Evolutionary conservation across 1,140 invertebrate genomes (phyloP), one percentile per base, ranked within the genome.

Genomic region (Gyrodactylus salaris): DNA sequence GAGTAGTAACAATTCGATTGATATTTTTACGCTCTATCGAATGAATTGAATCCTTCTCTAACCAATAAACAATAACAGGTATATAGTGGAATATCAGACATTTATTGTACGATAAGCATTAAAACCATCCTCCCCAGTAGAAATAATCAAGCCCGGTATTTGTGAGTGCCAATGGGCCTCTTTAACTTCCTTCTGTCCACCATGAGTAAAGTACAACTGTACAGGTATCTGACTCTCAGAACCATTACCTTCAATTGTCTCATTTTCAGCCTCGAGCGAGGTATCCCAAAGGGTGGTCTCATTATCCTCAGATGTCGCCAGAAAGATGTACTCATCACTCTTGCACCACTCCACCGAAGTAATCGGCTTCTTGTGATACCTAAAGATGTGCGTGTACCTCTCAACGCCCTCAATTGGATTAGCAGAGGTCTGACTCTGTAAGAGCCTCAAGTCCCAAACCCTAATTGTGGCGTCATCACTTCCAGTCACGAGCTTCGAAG

Each of bases 131-230:
- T 87, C 84, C 25, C 94, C 89, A 23, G 94, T 98, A 27, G 88
- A 91, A n/a, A 98, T 84, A 26, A 98, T 82, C 1, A 91, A 85
- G 20, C 93, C 92, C 19, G 92, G 87, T 75, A 95, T 78, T 78
- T 99, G 93, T 25, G 86, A 85, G 83, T 99, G 95, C 94, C 94
- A 99, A 79, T 98, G 95, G 20, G 97, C 80, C 84, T 99, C 95
- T 82, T 99, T 99, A 25, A 98, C 87, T 77, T 97, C 91, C 73
- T 86, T 88, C 80, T 98, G 93, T 72, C 95, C 95, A 84, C 94
- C 89, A 82, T 99, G 95, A 76, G 98, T 91, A 78, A 99, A 99
- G 68, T 99, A 81, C 1, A 99, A 79, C 80, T 98, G 93, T 0
- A 91, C 88, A 34, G 94, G 93, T 27, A 98, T 80, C 77, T 88